These are phyloP conservation scores for Bicyclus anynana DNA, from an alignment of 1,140 invertebrate species.

Conservation along the genomic window DNA sequence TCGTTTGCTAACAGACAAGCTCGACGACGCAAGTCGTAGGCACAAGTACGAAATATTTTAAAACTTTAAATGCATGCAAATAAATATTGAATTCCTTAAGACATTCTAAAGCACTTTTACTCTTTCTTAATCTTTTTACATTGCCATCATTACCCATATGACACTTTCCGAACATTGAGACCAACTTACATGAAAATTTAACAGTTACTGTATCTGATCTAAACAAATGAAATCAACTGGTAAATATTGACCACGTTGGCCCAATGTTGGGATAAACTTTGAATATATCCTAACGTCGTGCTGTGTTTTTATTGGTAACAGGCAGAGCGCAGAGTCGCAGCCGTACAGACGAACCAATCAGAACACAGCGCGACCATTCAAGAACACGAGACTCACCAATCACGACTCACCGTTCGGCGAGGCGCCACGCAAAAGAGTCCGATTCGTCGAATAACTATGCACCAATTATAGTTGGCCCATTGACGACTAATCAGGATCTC, in stretches of 20 bases:
- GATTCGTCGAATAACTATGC: conserved; percentile 80
- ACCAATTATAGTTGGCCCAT: conserved; percentile 66
- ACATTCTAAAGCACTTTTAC: conserved; percentile 24
- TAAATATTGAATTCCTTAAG: conserved; percentile 33
- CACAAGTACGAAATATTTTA: conserved; percentile 85
- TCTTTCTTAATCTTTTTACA: conserved; percentile 15
- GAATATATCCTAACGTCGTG: conserved; percentile 64
- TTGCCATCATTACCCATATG: conserved; percentile 60
- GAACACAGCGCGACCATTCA: conserved; percentile 71
- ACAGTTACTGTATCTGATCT: neutral
- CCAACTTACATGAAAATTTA: conserved; percentile 6
- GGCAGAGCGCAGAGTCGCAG: conserved; percentile 73
- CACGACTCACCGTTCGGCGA: conserved; percentile 50
- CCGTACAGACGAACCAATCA: conserved; percentile 75
- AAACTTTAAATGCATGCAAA: conserved; percentile 55
- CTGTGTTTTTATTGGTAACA: conserved; percentile 77
- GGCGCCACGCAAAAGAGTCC: conserved; percentile 73
- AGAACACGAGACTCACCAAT: conserved; percentile 52
- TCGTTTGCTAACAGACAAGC: conserved; percentile 89
- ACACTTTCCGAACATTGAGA: conserved; percentile 11
- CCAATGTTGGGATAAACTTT: conserved; percentile 13
- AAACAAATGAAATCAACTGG: neutral
- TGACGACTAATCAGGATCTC: conserved; percentile 77
- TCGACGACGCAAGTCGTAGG: conserved; percentile 88
- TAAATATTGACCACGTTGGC: conserved; percentile 7